Percentiles rank a stretch among this genome's conserved stretches.
phyloP scores from a whole-genome alignment of 2,797 vertebrate species.

The Spinibarbus caldwelli region DNA sequence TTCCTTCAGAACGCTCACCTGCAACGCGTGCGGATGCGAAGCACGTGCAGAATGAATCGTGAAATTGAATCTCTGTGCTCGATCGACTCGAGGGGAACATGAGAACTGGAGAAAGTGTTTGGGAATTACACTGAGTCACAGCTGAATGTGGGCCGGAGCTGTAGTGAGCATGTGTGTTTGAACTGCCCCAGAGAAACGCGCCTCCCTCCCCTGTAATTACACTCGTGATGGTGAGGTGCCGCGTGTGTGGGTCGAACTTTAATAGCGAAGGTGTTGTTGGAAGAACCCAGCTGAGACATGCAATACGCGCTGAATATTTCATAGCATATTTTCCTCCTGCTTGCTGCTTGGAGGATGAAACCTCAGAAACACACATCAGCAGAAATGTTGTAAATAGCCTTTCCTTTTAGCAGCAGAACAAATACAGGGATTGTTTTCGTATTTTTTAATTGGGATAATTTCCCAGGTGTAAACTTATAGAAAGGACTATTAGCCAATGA shows the following conservation, averaged over 20 bases:
- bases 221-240: constrained; percentile 16
- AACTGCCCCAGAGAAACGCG: constrained; percentile 20
- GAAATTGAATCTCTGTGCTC: constrained; percentile 25
- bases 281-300: constrained; percentile 19
- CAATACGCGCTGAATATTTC: constrained; percentile 25
- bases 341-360: neutral
- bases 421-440: neutral
- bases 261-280: constrained; percentile 38
- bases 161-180: constrained; percentile 24
- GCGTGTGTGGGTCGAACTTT: constrained; percentile 19
- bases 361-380: neutral
- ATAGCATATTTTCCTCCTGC: constrained; percentile 27
- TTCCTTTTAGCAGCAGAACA: neutral
- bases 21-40: neutral
- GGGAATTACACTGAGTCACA: constrained; percentile 22
- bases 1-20: neutral
- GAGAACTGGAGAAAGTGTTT: constrained; percentile 14
- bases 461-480: neutral
- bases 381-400: constrained; percentile 21
- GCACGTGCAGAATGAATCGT: constrained; percentile 24
- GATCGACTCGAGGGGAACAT: constrained; percentile 1
- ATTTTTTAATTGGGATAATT: neutral
- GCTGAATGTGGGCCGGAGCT: constrained; percentile 12
- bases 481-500: neutral
- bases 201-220: constrained; percentile 31